These are phyloP conservation scores for Clepsis dumicolana DNA, from an alignment of 2,888 invertebrate genomes.

Conservation along the genomic window DNA sequence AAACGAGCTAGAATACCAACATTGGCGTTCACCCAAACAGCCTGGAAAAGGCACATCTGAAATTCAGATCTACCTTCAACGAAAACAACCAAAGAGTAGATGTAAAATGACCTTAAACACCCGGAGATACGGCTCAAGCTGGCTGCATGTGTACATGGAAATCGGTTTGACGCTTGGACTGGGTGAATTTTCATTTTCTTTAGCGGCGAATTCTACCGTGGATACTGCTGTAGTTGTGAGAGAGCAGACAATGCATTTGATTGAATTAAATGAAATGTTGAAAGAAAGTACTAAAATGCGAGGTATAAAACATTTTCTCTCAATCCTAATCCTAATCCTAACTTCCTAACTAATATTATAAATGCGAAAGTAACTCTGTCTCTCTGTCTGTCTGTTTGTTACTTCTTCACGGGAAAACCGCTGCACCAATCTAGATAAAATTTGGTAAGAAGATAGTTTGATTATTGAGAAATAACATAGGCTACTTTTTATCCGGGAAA, in stretches of 20 bases:
- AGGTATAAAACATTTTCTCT: too few relatives aligned
- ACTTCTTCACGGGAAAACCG: too few relatives aligned
- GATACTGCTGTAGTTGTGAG: not conserved
- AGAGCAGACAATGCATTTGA: slow-evolving; percentile 24
- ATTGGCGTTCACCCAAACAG: slow-evolving; percentile 37
- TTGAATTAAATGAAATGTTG: not conserved
- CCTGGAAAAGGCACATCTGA: slow-evolving; percentile 35
- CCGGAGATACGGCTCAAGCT: slow-evolving; percentile 27
- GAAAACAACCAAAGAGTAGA: slow-evolving; percentile 33
- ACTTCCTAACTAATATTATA: too few relatives aligned
- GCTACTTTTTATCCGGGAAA: too few relatives aligned
- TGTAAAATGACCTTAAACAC: slow-evolving; percentile 28
- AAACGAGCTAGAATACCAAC: slow-evolving; percentile 29
- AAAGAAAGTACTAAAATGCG: too few relatives aligned
- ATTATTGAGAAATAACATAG: too few relatives aligned
- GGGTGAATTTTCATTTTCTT: slow-evolving; percentile 41
- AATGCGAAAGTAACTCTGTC: too few relatives aligned
- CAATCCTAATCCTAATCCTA: too few relatives aligned
- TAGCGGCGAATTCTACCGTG: slow-evolving; percentile 19
- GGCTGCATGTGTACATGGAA: slow-evolving; percentile 20
- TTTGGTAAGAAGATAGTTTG: too few relatives aligned
- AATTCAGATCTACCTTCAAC: slow-evolving; percentile 34
- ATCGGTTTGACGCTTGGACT: slow-evolving; percentile 39
- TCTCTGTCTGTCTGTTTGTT: too few relatives aligned
- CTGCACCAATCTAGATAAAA: too few relatives aligned